Conservation (phyloP, 2,113 vertebrate species). For the Romanogobio albipinnatus region DNA sequence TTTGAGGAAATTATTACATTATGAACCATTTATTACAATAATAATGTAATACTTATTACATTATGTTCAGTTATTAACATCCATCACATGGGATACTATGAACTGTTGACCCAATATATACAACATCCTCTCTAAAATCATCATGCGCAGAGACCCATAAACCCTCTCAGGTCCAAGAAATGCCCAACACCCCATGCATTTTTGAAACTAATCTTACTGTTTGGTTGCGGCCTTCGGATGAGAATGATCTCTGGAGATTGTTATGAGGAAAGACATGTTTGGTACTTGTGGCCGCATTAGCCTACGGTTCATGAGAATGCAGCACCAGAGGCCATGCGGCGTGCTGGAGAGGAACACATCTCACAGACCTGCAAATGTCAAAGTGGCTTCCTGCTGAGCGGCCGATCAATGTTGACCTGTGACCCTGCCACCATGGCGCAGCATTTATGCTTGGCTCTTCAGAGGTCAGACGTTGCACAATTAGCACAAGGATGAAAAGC, state of each 20-base stretch:
- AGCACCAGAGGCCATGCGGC: not conserved
- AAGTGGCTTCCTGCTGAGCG: constrained; percentile 37
- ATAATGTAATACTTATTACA: too few species aligned
- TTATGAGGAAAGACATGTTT: constrained; percentile 34
- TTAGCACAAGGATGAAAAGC: not conserved
- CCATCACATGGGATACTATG: not conserved
- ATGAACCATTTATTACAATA: too few species aligned
- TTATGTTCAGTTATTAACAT: too few species aligned
- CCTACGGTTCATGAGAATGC: constrained; percentile 11
- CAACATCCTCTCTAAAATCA: not conserved
- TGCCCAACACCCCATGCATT: not conserved
- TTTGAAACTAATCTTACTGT: not conserved
- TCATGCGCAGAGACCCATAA: not conserved
- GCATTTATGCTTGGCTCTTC: not conserved
- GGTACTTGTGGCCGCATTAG: constrained; percentile 10
- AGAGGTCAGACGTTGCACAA: not conserved
- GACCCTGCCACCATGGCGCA: constrained; percentile 26
- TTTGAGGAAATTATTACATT: too few species aligned
- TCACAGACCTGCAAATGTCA: constrained; percentile 36
- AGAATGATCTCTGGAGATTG: constrained; percentile 22
- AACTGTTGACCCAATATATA: not conserved
- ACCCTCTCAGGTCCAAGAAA: not conserved
- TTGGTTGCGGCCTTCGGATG: not conserved
- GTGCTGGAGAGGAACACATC: not conserved
- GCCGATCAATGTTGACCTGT: constrained; percentile 24